phyloP scores from a whole-genome alignment of 2,797 vertebrate genomes.

The Salarias fasciatus region DNA sequence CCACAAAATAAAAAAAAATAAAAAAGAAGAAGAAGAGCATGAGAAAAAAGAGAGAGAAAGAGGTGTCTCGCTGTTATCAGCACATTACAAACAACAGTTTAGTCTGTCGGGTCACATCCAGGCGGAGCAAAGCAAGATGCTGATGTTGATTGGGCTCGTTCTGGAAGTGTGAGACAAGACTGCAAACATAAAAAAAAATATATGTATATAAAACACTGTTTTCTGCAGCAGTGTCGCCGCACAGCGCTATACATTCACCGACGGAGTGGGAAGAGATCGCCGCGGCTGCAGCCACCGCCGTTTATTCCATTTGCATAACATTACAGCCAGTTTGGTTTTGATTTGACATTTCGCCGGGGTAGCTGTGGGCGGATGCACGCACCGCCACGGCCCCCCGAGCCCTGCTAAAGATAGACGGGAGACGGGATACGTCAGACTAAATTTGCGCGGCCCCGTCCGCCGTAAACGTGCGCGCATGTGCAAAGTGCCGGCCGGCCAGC shows the following conservation, averaged over 20 bases:
- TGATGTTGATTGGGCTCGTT: constrained; percentile 2
- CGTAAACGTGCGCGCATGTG: neutral
- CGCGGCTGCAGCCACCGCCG: constrained; percentile 38
- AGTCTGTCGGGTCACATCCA: constrained; percentile 47
- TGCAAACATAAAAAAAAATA: too few relatives aligned
- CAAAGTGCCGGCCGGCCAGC: neutral
- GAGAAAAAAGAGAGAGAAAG: constrained; percentile 1
- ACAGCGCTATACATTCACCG: neutral
- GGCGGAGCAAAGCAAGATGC: constrained; percentile 7
- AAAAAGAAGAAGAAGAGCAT: neutral
- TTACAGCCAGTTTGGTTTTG: constrained; percentile 41
- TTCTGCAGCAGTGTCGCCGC: neutral
- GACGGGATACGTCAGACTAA: constrained; percentile 56
- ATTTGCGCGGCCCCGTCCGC: constrained; percentile 47
- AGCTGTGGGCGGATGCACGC: constrained; percentile 54
- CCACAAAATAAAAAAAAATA: constrained; percentile 25
- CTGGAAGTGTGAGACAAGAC: too few relatives aligned
- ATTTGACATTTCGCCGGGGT: constrained; percentile 70
- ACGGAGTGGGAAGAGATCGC: constrained; percentile 19
- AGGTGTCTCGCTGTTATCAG: constrained; percentile 52
- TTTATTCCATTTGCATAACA: constrained; percentile 61
- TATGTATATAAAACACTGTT: constrained; percentile 19
- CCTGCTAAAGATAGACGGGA: constrained; percentile 72
- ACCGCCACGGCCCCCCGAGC: constrained; percentile 51
- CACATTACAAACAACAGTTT: constrained; percentile 53